Conservation (phyloP, 2,888 invertebrate genomes). For the Amaurobius ferox region DNA sequence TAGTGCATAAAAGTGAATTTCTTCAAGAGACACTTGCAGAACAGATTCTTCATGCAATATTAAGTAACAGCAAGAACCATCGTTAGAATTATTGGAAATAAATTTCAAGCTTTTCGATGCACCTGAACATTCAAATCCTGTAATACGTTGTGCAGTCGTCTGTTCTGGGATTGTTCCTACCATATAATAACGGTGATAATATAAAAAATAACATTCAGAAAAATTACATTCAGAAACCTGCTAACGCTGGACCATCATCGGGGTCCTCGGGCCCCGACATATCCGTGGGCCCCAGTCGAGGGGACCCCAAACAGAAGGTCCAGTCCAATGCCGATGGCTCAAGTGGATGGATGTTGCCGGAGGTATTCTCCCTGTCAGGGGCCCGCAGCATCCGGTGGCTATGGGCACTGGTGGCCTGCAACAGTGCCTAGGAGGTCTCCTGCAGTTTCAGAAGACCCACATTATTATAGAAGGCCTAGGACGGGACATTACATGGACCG, state of each 20-base stretch:
- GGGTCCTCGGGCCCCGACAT: slow-evolving; percentile 57
- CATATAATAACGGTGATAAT: no score
- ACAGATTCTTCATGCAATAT: no score
- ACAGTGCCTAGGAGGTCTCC: slow-evolving; percentile 34
- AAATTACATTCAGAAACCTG: not conserved
- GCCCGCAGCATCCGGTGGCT: slow-evolving; percentile 19
- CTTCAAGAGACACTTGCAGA: no score
- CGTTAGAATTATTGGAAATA: no score
- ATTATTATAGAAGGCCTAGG: slow-evolving; percentile 53
- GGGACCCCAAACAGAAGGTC: slow-evolving; percentile 27
- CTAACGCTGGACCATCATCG: slow-evolving; percentile 66
- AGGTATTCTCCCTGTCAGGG: slow-evolving; percentile 57
- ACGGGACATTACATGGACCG: slow-evolving; percentile 35
- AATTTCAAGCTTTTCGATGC: no score
- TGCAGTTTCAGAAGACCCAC: slow-evolving; percentile 29
- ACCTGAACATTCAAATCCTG: no score
- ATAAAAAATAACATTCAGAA: no score
- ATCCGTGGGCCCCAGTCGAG: slow-evolving; percentile 60
- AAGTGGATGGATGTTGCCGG: slow-evolving; percentile 52
- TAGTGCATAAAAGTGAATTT: no score
- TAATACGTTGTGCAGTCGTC: no score
- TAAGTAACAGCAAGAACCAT: no score
- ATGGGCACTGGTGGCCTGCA: slow-evolving; percentile 57
- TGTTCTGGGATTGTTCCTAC: no score
- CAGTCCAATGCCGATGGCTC: slow-evolving; percentile 63